Evolutionary conservation across 37 sponge, comb jelly and placozoan genomes (phyloP), one percentile per base, ranked within the genome.

Genomic region (Lycopodina hypogea): DNA sequence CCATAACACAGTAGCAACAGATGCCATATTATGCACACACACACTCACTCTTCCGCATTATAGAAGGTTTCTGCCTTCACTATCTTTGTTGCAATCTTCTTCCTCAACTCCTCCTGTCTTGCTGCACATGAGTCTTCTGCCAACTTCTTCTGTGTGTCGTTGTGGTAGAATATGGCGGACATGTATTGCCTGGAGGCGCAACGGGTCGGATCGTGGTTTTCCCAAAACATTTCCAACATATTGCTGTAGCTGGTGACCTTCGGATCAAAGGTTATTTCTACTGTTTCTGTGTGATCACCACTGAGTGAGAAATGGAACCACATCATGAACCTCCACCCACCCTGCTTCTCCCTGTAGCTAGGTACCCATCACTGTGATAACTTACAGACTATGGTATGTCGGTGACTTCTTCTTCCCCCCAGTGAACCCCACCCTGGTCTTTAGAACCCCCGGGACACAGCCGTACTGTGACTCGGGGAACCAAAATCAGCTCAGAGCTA

Each of bases 381-480:
- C 97, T 96, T 83, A 96, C 97, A 96, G 87, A 38, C 84, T 85
- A 71, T 91, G 48, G 77, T 96, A 94, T 22, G 94, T 89, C 34
- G 97, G 97, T 68, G 76, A 78, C 29, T 45, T 82, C 37, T 90
- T 94, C 69, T 86, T 85, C 51, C 97, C 97, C 12, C 97, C 97
- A 12, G 97, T 91, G 77, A 89, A 96, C 60, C 97, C 97, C 35
- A 96, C 97, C 66, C 75, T 85, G 36, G 97, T 96, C 24, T 82
- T 86, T 17, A 96, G 84, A 52, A 96, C 95, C 56, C 97, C 97
- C 75, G 81, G 79, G 87, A 84, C 94, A 78, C 92, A 63, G 85
- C 92, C 97, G 71, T 91, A 94, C 95, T 96, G 97, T 62, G 97
- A 94, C 92, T 96, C 97, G 87, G 97, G 97, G 78, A 96, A 96